These are phyloP conservation scores for Chiloscyllium punctatum DNA, from an alignment of 2,797 vertebrate species.

Conservation along the genomic window DNA sequence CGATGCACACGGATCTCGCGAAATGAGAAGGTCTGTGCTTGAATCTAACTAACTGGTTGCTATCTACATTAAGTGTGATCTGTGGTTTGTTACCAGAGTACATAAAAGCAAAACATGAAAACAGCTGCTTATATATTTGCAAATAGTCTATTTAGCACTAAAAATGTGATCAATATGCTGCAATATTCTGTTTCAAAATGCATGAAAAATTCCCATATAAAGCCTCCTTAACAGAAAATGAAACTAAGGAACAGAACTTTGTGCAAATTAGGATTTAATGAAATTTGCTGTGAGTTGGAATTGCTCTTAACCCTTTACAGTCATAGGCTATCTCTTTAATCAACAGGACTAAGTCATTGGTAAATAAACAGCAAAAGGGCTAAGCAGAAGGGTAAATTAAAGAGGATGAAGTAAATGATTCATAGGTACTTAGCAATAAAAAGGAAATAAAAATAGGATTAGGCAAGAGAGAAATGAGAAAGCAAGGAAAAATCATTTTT, in stretches of 20 bases:
- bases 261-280: neutral
- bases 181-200: neutral
- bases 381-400: neutral
- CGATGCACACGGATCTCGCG: neutral
- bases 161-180: neutral
- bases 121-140: neutral
- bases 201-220: neutral
- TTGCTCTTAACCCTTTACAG: neutral
- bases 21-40: neutral
- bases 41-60: neutral
- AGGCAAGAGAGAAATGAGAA: no score
- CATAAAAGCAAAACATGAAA: neutral
- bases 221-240: neutral
- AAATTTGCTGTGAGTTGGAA: no score
- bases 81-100: neutral
- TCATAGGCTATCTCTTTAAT: neutral
- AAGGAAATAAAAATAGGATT: no score
- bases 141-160: neutral
- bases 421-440: neutral
- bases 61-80: neutral
- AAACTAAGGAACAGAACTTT: neutral
- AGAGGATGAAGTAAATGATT: neutral
- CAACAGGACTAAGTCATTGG: neutral
- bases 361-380: neutral
- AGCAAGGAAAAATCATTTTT: no score